Conservation (phyloP, 2,888 invertebrate genomes). For the Xestia ashworthii region DNA sequence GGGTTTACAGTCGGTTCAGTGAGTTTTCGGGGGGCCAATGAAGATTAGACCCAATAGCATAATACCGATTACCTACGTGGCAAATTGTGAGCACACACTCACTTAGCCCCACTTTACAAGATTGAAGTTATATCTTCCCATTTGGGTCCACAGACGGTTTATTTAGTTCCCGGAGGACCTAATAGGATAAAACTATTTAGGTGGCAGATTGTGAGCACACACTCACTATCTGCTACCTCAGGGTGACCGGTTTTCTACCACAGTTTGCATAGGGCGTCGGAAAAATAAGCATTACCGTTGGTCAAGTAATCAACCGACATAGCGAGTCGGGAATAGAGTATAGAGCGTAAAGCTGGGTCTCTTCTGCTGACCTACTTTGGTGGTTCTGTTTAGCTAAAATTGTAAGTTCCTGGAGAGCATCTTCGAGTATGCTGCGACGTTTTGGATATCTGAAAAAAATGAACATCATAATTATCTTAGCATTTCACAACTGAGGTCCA, state of each 20-base stretch:
- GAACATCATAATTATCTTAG: neutral
- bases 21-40: too few species aligned
- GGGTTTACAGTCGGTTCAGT: too few species aligned
- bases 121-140: neutral
- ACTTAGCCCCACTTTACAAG: neutral
- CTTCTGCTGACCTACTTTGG: conserved; percentile 77
- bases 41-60: too few species aligned
- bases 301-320: conserved; percentile 77
- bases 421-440: conserved; percentile 80
- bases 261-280: neutral
- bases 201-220: neutral
- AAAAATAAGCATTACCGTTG: neutral
- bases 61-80: too few species aligned
- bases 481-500: too few species aligned
- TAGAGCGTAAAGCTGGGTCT: conserved; percentile 81
- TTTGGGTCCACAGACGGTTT: neutral
- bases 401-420: conserved; percentile 77
- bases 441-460: conserved; percentile 76
- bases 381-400: conserved; percentile 77
- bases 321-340: conserved; percentile 85
- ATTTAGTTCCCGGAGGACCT: neutral
- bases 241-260: too few species aligned
- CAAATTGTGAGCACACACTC: too few species aligned
- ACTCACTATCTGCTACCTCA: too few species aligned
- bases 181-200: neutral